Evolutionary conservation across 2,888 invertebrate genomes (phyloP).

Genomic region (Brachynemurus nebulosus): DNA sequence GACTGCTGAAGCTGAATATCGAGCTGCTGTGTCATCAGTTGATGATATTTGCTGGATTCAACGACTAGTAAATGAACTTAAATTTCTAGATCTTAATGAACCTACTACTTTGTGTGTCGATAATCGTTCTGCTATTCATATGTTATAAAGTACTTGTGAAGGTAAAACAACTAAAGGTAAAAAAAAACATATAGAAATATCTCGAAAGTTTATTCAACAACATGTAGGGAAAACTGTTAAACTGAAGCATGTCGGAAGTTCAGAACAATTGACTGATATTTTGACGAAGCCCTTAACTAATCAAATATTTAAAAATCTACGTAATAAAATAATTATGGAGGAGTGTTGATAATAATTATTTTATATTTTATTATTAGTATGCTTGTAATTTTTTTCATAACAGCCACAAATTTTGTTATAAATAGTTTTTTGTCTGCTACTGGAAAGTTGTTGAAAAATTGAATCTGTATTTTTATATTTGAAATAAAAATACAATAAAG

Average conservation of each 20-base stretch:
- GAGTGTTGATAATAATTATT: no score
- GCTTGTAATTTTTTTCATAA: no score
- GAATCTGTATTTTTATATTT: no score
- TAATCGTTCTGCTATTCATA: constrained; percentile 11
- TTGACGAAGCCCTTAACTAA: constrained; percentile 12
- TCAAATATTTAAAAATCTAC: constrained; percentile 3
- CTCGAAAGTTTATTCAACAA: constrained; percentile 22
- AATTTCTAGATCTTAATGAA: constrained; percentile 7
- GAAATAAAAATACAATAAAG: no score
- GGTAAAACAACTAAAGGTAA: constrained; percentile 6
- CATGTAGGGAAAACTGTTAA: constrained; percentile 20
- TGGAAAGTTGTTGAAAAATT: no score
- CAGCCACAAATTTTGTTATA: no score
- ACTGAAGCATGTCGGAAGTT: constrained; percentile 17
- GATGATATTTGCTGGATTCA: constrained; percentile 23
- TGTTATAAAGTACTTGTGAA: constrained; percentile 12
- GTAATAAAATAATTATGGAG: constrained; percentile 5
- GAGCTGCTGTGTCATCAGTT: constrained; percentile 21
- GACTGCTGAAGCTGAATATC: constrained; percentile 23
- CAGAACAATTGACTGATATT: constrained; percentile 14
- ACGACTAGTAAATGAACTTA: constrained; percentile 9
- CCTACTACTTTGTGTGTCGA: constrained; percentile 11
- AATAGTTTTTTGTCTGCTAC: no score
- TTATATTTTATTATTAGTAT: no score
- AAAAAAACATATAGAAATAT: constrained; percentile 23